Base-by-base conservation (phyloP, 2,888 invertebrate genomes). In the Archips xylosteana region DNA sequence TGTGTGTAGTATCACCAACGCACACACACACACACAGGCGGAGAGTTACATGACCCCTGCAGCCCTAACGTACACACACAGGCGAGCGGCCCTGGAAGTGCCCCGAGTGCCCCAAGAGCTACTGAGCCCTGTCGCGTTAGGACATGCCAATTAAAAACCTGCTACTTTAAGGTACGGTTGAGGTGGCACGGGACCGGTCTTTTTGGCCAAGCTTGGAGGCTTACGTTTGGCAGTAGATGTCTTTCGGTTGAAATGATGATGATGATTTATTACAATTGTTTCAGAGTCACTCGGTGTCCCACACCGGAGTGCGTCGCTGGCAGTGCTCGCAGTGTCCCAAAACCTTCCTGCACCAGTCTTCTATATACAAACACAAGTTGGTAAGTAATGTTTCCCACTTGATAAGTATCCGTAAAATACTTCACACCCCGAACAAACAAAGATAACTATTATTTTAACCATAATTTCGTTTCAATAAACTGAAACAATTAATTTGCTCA, bases 21-120 rank as follows among this genome's bases (percentile, higher is more conserved):
- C 0, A 89, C 23, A 23, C 23, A 23, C 23, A 23, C 23, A 23
- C 23, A 23, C 23, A 23, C 23, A 23, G 23, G 23, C 23, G 23
- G 23, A 23, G 23, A 23, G 23, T 23, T 23, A 23, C 23, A 23
- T 23, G 23, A 23, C 23, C 23, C 23, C 23, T 23, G 23, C 23
- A 23, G 23, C 23, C 23, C 1, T 23, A 23, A 23, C 80, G 91
- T 0, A 89, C 88, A 0, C 91, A 92, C 75, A 90, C 90, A 0
- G 91, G 91, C 0, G 91, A 91, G 75, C 77, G 86, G 0, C 91
- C 91, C 0, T 91, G 85, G 77, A 78, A 84, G 61, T 91, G 91
- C 54, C 74, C 78, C 0, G 70, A 79, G 5, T 91, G 91, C 39
- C 86, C 89, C 0, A 90, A 91, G 59, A 88, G 88, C 0, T 92